Evolutionary conservation across 2,888 invertebrate species (phyloP).

Genomic region (Tenodera sinensis): DNA sequence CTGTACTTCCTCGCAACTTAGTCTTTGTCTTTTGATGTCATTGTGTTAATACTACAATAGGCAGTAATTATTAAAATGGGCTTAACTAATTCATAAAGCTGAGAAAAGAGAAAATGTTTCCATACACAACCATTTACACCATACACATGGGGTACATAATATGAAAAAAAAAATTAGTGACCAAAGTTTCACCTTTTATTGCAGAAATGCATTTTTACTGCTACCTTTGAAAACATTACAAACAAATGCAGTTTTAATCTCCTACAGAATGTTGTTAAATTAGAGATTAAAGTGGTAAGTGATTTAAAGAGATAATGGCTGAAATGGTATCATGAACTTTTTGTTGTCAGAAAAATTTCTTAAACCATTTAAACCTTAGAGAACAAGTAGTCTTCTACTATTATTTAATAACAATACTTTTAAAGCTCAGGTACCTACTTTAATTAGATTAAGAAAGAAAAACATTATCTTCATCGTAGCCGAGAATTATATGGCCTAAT

Average conservation of each 20-base stretch:
- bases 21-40: background rate
- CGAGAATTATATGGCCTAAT: background rate
- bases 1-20: background rate
- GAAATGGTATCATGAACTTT: background rate
- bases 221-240: background rate
- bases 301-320: background rate
- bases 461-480: too few relatives aligned
- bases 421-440: background rate
- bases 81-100: background rate
- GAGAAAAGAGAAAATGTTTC: background rate
- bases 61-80: background rate
- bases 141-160: background rate
- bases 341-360: background rate
- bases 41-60: too few relatives aligned
- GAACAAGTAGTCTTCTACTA: background rate
- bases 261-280: background rate
- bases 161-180: background rate
- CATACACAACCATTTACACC: background rate
- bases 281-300: background rate
- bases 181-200: background rate
- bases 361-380: background rate
- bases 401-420: background rate
- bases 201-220: too few relatives aligned
- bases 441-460: background rate
- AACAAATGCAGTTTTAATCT: background rate